Conservation (phyloP, 2,888 invertebrate species). For the Tholera decimalis region DNA sequence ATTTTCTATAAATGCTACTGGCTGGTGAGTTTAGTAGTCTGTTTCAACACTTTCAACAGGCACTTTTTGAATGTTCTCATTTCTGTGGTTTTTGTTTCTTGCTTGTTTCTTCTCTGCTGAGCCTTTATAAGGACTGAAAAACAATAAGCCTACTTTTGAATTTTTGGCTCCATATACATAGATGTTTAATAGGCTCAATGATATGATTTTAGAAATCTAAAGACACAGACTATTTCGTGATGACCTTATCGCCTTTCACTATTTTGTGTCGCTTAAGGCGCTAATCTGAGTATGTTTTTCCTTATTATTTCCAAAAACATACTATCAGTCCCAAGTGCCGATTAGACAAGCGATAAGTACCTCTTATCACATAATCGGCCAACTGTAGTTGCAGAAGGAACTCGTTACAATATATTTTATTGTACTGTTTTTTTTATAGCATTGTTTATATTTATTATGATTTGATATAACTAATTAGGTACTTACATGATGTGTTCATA, state of each 20-base stretch:
- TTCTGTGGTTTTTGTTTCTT: no score
- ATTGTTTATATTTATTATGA: conserved; percentile 4
- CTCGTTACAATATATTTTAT: background rate
- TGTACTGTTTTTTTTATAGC: background rate
- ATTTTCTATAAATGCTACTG: background rate
- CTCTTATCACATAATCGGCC: conserved; percentile 19
- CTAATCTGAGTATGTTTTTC: background rate
- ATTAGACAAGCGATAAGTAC: conserved; percentile 21
- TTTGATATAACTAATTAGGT: conserved; percentile 31
- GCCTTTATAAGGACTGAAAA: no score
- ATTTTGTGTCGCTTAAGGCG: no score
- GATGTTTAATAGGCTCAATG: no score
- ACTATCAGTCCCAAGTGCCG: conserved; percentile 3
- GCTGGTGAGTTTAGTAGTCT: no score
- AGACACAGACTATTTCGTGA: background rate
- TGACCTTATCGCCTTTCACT: background rate
- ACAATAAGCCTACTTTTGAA: no score
- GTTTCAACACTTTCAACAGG: background rate
- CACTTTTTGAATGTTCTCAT: background rate
- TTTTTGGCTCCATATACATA: no score
- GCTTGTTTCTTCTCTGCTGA: no score
- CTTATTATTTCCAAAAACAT: background rate
- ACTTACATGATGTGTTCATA: background rate
- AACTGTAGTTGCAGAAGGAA: conserved; percentile 1
- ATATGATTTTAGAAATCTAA: no score